Evolutionary conservation across 2,797 vertebrate species (phyloP).

Genomic region (Enteromius afrohamiltoni): DNA sequence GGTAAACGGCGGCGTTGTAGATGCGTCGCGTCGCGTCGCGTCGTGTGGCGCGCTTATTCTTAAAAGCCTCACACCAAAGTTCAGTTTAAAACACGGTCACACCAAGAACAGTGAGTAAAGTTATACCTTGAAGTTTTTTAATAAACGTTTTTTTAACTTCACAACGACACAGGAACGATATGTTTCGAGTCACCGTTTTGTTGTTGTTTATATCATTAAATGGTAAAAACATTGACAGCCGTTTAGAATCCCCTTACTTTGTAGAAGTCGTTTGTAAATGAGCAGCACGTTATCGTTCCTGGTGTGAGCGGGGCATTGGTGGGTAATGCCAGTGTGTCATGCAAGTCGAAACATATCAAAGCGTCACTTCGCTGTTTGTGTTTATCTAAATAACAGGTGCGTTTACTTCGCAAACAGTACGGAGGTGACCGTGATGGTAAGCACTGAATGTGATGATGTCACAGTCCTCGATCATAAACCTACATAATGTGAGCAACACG

Average conservation of each 20-base stretch:
- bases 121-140: not conserved
- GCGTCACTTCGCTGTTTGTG: not conserved
- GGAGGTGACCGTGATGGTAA: not conserved
- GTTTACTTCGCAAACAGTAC: not conserved
- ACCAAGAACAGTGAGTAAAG: not conserved
- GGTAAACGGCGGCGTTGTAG: not conserved
- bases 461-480: not conserved
- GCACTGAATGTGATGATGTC: not conserved
- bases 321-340: not conserved
- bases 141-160: not conserved
- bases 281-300: not conserved
- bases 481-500: not conserved
- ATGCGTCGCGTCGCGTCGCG: not conserved
- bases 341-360: not conserved
- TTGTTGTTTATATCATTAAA: not conserved
- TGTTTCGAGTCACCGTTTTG: not conserved
- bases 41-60: not conserved
- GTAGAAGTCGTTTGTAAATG: not conserved
- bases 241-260: not conserved
- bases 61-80: not conserved
- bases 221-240: not conserved
- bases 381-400: not conserved
- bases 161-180: not conserved
- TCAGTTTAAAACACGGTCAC: not conserved
- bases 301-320: not conserved